phyloP scores from a whole-genome alignment of 2,888 invertebrate species.

The Dioctria linearis region DNA sequence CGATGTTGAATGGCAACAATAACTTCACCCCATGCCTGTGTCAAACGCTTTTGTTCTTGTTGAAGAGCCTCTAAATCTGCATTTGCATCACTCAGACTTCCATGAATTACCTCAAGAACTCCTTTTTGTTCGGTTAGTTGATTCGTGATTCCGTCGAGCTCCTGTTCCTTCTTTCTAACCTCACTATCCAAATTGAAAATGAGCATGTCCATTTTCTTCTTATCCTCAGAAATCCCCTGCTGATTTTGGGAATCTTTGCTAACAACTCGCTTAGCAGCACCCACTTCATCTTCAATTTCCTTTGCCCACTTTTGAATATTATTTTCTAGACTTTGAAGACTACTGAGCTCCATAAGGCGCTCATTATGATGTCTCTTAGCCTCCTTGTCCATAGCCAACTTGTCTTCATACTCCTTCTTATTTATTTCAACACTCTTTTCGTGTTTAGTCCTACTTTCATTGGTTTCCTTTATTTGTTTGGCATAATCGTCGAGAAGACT shows the following conservation, averaged over 20 bases:
- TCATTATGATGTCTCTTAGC: constrained; percentile 65
- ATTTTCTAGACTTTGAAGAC: constrained; percentile 66
- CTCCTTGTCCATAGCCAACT: constrained; percentile 62
- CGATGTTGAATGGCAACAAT: constrained; percentile 79
- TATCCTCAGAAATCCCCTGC: constrained; percentile 68
- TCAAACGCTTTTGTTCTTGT: constrained; percentile 78
- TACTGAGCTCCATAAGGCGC: constrained; percentile 65
- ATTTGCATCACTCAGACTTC: constrained; percentile 79
- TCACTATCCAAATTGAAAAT: constrained; percentile 80
- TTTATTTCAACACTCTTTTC: constrained; percentile 67
- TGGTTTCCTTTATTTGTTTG: constrained; percentile 68
- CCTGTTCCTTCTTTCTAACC: constrained; percentile 80
- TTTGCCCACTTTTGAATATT: constrained; percentile 68
- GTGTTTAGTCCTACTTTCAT: constrained; percentile 66
- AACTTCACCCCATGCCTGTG: constrained; percentile 83
- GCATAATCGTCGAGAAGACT: constrained; percentile 71
- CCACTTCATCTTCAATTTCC: constrained; percentile 68
- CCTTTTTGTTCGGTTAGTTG: constrained; percentile 78
- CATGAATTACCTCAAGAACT: constrained; percentile 75
- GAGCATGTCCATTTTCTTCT: constrained; percentile 75
- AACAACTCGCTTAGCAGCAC: constrained; percentile 67
- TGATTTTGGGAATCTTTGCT: constrained; percentile 69
- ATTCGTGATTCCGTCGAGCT: constrained; percentile 76
- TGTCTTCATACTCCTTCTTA: constrained; percentile 68
- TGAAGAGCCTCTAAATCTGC: constrained; percentile 82